phyloP scores from a whole-genome alignment of 2,113 vertebrate species.

The Pterocles orientalis region DNA sequence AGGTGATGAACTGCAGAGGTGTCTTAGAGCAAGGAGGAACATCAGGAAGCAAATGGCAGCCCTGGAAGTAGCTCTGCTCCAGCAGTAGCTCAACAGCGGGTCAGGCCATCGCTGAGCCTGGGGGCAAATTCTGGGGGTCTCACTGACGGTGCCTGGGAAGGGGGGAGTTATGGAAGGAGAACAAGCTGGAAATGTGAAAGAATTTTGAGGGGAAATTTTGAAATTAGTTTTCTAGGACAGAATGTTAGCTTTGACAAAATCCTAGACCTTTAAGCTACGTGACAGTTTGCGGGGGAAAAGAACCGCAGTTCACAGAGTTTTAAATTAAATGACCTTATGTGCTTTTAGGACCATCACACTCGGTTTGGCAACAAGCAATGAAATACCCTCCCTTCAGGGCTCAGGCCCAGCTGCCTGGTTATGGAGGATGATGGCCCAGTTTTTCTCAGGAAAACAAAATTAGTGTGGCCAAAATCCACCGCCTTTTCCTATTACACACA shows the following conservation, averaged over 20 bases:
- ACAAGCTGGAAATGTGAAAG: background rate
- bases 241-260: background rate
- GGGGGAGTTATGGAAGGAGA: background rate
- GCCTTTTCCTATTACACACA: conserved; percentile 15
- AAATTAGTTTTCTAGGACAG: background rate
- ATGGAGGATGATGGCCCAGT: background rate
- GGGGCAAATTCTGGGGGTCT: background rate
- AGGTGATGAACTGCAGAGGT: background rate
- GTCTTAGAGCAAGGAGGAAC: background rate
- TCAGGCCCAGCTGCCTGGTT: background rate
- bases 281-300: background rate
- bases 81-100: background rate
- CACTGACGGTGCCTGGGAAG: background rate
- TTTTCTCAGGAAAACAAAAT: conserved; percentile 34
- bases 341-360: background rate
- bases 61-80: background rate
- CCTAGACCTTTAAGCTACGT: background rate
- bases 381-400: background rate
- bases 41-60: background rate
- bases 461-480: background rate
- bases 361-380: background rate
- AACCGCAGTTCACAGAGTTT: background rate
- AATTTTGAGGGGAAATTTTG: background rate
- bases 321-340: background rate
- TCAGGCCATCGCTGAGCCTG: background rate